Percentiles rank a stretch among this genome's conserved stretches.
Evolutionary conservation across 2,888 invertebrate genomes (phyloP).

Genomic region (Patella depressa): DNA sequence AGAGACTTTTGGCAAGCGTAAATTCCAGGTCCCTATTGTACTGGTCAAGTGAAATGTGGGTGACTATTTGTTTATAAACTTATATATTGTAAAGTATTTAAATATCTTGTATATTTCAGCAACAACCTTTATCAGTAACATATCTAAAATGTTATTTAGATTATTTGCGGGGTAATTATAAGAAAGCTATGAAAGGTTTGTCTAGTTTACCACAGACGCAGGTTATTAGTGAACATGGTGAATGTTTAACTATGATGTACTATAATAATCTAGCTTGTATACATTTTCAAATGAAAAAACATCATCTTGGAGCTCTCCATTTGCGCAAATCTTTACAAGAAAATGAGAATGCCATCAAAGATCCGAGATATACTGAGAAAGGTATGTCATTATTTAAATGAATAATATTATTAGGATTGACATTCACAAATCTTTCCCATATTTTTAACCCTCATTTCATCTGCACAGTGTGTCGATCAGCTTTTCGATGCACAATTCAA

Average conservation of each 20-base stretch:
- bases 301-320: constrained; percentile 84
- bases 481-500: too few relatives aligned
- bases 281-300: constrained; percentile 85
- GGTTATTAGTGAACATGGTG: constrained; percentile 73
- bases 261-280: constrained; percentile 88
- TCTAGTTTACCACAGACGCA: constrained; percentile 52
- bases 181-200: constrained; percentile 77
- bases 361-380: constrained; percentile 45
- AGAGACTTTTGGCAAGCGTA: too few relatives aligned
- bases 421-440: too few relatives aligned
- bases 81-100: background rate
- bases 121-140: constrained; percentile 69
- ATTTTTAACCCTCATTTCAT: too few relatives aligned
- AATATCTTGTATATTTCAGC: constrained; percentile 22
- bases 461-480: too few relatives aligned
- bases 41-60: background rate
- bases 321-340: constrained; percentile 85
- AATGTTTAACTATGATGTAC: constrained; percentile 78
- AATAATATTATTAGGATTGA: too few relatives aligned
- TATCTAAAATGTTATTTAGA: constrained; percentile 79
- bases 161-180: constrained; percentile 78
- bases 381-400: constrained; percentile 19
- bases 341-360: constrained; percentile 74
- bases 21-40: too few relatives aligned
- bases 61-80: constrained; percentile 1